A percentile compares a stretch with the other conserved stretches of the same genome.
Evolutionary conservation across 1,140 invertebrate genomes (phyloP).

Genomic region (Charaxes varanes): DNA sequence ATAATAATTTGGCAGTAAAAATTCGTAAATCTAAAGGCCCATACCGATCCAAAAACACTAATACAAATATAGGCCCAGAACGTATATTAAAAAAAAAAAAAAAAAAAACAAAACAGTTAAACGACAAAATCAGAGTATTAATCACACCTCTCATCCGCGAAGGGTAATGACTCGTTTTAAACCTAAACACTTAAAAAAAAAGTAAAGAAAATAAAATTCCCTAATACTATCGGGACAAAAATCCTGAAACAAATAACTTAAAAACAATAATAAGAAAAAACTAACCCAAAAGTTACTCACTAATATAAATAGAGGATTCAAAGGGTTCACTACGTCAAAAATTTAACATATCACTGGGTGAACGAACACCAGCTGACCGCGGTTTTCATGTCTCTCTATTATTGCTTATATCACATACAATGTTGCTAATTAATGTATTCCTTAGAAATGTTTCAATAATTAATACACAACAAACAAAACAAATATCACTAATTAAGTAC

Average conservation of each 20-base stretch:
- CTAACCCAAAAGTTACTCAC: conserved; percentile 71
- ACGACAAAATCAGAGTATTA: conserved; percentile 69
- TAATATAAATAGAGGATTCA: conserved; percentile 71
- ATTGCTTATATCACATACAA: conserved; percentile 70
- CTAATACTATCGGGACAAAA: conserved; percentile 74
- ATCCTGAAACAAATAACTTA: conserved; percentile 74
- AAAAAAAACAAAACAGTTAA: conserved; percentile 66
- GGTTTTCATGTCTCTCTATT: conserved; percentile 47
- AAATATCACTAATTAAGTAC: conserved; percentile 72
- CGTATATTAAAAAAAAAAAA: conserved; percentile 60
- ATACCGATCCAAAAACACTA: conserved; percentile 70
- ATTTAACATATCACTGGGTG: conserved; percentile 47
- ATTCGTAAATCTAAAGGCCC: conserved; percentile 71
- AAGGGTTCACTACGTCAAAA: conserved; percentile 55
- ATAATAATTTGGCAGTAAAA: conserved; percentile 74
- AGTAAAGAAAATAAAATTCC: conserved; percentile 73
- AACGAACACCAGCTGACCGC: conserved; percentile 17
- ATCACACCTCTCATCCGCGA: conserved; percentile 60
- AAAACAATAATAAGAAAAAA: conserved; percentile 74
- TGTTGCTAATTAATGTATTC: conserved; percentile 54
- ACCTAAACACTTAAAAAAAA: conserved; percentile 55
- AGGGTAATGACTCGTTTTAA: conserved; percentile 62
- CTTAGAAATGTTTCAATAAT: conserved; percentile 54
- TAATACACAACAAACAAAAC: conserved; percentile 58
- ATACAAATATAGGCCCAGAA: conserved; percentile 67